phyloP scores from a whole-genome alignment of 2,888 invertebrate species.

The Polydrusus tereticollis region DNA sequence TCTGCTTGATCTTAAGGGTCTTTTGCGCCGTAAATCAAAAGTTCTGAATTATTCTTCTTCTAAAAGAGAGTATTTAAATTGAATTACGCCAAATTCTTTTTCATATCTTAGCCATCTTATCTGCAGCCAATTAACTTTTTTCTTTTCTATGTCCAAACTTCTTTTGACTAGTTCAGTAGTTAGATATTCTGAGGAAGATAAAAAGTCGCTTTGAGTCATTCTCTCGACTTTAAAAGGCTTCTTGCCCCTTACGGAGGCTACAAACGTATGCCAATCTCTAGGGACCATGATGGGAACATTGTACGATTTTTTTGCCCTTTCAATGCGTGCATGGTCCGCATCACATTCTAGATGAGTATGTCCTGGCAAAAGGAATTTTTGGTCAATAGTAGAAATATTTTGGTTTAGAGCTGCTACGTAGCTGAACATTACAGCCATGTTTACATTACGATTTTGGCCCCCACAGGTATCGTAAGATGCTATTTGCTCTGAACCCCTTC shows the following conservation, averaged over 20 bases:
- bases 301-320: conserved; percentile 1
- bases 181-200: conserved; percentile 17
- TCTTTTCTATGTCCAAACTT: conserved; percentile 27
- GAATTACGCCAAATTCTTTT: conserved; percentile 44
- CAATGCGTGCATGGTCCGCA: no score
- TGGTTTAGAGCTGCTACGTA: not conserved
- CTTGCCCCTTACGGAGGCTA: conserved; percentile 44
- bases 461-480: not conserved
- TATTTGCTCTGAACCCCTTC: no score
- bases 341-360: no score
- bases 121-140: conserved; percentile 42
- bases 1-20: not conserved
- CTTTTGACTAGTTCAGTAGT: conserved; percentile 27
- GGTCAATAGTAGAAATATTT: conserved; percentile 1
- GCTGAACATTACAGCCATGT: not conserved
- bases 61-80: conserved; percentile 42
- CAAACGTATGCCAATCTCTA: conserved; percentile 44
- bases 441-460: not conserved
- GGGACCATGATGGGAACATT: conserved; percentile 25
- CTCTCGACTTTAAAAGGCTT: conserved; percentile 38
- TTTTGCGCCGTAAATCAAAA: conserved; percentile 34
- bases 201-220: conserved; percentile 29
- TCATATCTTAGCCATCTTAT: conserved; percentile 46
- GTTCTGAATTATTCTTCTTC: conserved; percentile 42
- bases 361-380: no score